Evolutionary conservation across 2,888 invertebrate species (phyloP), one percentile per base, ranked within the genome.

Genomic region (Elmis aenea): DNA sequence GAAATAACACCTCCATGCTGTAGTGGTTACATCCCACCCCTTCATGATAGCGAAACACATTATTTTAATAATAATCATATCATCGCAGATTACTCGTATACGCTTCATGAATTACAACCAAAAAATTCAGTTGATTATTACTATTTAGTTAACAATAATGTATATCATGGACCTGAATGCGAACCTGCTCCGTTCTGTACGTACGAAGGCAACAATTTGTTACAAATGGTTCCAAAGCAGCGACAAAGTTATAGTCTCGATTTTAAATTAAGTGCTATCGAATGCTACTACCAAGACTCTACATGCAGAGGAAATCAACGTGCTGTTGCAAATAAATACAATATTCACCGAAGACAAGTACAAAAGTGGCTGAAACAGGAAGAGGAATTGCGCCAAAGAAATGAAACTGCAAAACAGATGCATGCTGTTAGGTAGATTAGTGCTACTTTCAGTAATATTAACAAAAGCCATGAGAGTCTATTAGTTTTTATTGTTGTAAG

Each of bases 351-450:
- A 26, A 61, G 70, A 26, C 72, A 74, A 50, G 67, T 75, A 33
- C 73, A 75, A 46, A 73, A 74, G 48, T 77, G 77, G 77, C 57
- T 76, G 36, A 73, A 75, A 49, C 73, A 72, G 51, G 74, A 72
- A 33, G 62, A 66, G 12, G 65, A 69, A 46, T 41, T 68, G 15
- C 49, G 61, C 26, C 57, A 59, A 38, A 57, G 61, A 34, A 63
- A 61, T 43, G 62, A 64, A 47, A 46, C 55, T 12, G 48, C 59
- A 25, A 61, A 61, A 45, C 59, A 61, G 10, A 53, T 56, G 42
- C 61, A 62, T 30, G 54, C 31, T n/a, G 39, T 44, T 14, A 39
- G 39, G 26, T 44, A 40, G 28, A 30, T 12, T n/a, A n/a, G n/a
- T n/a, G 23, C n/a, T n/a, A n/a, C n/a, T n/a, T n/a, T n/a, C n/a